phyloP scores from a whole-genome alignment of 2,888 invertebrate species.

The Dione juno region DNA sequence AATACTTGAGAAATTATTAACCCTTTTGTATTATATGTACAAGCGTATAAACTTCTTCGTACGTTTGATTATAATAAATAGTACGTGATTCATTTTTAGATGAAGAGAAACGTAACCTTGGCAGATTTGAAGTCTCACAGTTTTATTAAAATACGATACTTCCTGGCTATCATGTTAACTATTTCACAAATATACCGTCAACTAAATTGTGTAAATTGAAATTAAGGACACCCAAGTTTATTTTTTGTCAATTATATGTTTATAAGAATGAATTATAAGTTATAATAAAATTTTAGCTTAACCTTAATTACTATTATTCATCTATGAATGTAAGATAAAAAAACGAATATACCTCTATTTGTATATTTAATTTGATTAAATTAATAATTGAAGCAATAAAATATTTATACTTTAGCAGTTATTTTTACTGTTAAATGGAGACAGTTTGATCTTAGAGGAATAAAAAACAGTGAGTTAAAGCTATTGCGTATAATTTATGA shows the following conservation, averaged over 20 bases:
- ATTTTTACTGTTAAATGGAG: not conserved
- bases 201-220: constrained; percentile 61
- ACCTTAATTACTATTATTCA: not conserved
- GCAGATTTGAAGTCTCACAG: constrained; percentile 48
- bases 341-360: not conserved
- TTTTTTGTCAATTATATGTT: not conserved
- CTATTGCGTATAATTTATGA: not conserved
- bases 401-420: not conserved
- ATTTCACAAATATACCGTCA: constrained; percentile 65
- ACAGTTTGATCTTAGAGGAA: not conserved
- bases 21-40: not conserved
- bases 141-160: constrained; percentile 62
- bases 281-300: not conserved
- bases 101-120: constrained; percentile 64
- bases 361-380: not conserved
- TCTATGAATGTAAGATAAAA: not conserved
- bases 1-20: not conserved
- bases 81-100: constrained; percentile 35
- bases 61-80: constrained; percentile 2
- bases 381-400: not conserved
- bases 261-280: not conserved
- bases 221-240: constrained; percentile 58
- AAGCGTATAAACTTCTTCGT: not conserved
- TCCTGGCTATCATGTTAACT: constrained; percentile 73
- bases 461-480: not conserved